Evolutionary conservation across 2,888 invertebrate species (phyloP).

Genomic region (Tetragnatha montana): DNA sequence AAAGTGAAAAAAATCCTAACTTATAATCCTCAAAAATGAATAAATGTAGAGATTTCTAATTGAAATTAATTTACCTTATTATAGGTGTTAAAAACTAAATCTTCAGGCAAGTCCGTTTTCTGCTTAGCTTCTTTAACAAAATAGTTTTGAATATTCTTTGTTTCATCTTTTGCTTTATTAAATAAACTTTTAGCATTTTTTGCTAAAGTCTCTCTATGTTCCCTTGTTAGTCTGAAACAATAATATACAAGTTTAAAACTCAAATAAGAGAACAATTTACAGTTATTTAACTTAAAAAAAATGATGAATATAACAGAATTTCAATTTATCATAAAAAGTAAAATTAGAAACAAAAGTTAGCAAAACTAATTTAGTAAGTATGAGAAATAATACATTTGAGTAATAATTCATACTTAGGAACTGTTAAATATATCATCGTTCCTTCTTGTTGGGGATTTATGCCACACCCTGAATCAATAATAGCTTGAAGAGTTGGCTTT

Average conservation of each 20-base stretch:
- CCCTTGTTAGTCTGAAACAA: slow-evolving; percentile 85
- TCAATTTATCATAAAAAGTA: not conserved
- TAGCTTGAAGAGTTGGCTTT: slow-evolving; percentile 85
- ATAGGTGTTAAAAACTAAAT: slow-evolving; percentile 82
- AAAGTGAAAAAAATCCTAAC: too few relatives aligned
- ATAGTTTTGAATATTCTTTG: slow-evolving; percentile 86
- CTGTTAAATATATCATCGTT: slow-evolving; percentile 89
- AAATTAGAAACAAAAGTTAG: not conserved
- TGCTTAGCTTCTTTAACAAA: slow-evolving; percentile 84
- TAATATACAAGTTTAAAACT: not conserved
- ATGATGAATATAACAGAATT: not conserved
- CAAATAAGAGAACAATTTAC: not conserved
- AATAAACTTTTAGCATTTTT: slow-evolving; percentile 90
- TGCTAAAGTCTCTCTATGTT: slow-evolving; percentile 90
- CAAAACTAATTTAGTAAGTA: not conserved
- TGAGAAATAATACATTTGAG: not conserved
- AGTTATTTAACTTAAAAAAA: too few relatives aligned
- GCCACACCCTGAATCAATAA: slow-evolving; percentile 89
- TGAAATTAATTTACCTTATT: slow-evolving; percentile 76
- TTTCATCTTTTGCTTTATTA: slow-evolving; percentile 85
- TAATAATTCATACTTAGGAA: slow-evolving; percentile 84
- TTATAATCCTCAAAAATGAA: too few relatives aligned
- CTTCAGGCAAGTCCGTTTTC: slow-evolving; percentile 82
- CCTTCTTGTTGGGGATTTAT: slow-evolving; percentile 96
- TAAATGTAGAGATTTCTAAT: too few relatives aligned